A percentile compares a stretch with the other conserved stretches of the same genome.
Conservation (phyloP, 2,888 invertebrate genomes). For the Xestia sexstrigata region DNA sequence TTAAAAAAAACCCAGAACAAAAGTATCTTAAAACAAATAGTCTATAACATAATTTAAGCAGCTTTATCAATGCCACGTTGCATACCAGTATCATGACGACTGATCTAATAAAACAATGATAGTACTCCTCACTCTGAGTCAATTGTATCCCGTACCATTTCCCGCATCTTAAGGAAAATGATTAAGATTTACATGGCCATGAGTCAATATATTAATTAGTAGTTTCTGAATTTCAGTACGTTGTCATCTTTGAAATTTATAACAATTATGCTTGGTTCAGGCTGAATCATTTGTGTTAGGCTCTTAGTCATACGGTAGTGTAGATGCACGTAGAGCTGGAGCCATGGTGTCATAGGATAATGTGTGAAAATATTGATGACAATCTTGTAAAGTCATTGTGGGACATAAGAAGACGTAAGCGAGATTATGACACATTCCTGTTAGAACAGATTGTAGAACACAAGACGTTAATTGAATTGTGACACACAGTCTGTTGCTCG, state of each 20-base stretch:
- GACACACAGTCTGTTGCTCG: background rate
- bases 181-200: background rate
- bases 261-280: background rate
- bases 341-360: slow-evolving; percentile 17
- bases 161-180: background rate
- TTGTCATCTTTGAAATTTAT: slow-evolving; percentile 36
- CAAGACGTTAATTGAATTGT: background rate
- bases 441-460: background rate
- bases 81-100: background rate
- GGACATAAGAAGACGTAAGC: background rate
- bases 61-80: background rate
- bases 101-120: background rate
- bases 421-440: background rate
- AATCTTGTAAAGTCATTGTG: background rate
- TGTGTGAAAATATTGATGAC: slow-evolving; percentile 24
- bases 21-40: too few relatives aligned
- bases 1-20: too few relatives aligned
- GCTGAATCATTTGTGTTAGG: slow-evolving; percentile 32
- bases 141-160: background rate
- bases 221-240: slow-evolving; percentile 24
- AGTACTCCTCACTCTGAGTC: background rate
- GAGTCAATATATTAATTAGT: slow-evolving; percentile 12
- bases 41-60: too few relatives aligned
- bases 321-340: background rate
- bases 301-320: slow-evolving; percentile 33